Evolutionary conservation across 1,140 invertebrate genomes (phyloP).

Genomic region (Choristoneura fumiferana): DNA sequence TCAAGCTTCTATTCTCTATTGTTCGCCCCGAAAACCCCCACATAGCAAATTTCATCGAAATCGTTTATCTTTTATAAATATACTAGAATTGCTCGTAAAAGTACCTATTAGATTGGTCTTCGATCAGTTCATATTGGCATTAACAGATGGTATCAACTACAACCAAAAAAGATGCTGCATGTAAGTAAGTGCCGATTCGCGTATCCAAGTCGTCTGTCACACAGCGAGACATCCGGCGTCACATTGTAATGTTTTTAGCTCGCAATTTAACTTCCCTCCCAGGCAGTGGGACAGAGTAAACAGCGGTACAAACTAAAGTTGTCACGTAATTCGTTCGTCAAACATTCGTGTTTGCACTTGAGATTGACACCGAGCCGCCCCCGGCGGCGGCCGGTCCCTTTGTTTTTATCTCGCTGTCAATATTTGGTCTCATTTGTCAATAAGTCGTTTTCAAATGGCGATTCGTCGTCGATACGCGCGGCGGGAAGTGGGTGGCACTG

Average conservation of each 20-base stretch:
- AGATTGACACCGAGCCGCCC: conserved; percentile 64
- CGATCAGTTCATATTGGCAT: too few species aligned
- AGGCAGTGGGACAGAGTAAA: conserved; percentile 36
- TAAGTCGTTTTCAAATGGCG: conserved; percentile 50
- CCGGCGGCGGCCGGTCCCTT: conserved; percentile 41
- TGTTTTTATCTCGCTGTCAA: conserved; percentile 68
- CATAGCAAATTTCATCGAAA: too few species aligned
- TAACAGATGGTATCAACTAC: too few species aligned
- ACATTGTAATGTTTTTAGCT: conserved; percentile 29
- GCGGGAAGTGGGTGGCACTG: conserved; percentile 48
- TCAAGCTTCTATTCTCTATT: too few species aligned
- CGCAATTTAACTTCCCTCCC: conserved; percentile 30
- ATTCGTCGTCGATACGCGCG: conserved; percentile 41
- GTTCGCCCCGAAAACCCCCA: too few species aligned
- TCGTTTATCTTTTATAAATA: too few species aligned
- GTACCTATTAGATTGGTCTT: too few species aligned
- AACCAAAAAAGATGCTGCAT: too few species aligned
- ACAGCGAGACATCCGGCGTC: conserved; percentile 32
- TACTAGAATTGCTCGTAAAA: too few species aligned
- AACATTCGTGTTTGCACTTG: conserved; percentile 65
- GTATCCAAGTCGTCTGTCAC: conserved; percentile 21
- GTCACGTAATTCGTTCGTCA: conserved; percentile 70
- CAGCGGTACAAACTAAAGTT: conserved; percentile 50
- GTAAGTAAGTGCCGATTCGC: too few species aligned
- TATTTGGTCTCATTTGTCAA: conserved; percentile 72